These are phyloP conservation scores for Griposia aprilina DNA, from an alignment of 2,888 invertebrate genomes.

Conservation along the genomic window DNA sequence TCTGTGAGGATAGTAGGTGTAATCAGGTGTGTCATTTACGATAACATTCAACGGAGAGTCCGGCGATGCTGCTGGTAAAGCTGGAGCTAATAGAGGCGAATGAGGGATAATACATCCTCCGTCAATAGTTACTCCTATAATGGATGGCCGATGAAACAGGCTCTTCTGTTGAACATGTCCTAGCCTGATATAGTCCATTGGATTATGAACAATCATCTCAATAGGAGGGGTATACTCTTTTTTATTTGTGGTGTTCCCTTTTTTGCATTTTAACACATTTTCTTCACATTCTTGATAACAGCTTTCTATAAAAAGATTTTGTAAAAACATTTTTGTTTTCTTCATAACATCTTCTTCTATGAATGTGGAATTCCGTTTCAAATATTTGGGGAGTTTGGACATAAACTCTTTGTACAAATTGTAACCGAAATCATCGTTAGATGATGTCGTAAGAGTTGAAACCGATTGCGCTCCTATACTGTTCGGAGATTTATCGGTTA, in stretches of 20 bases:
- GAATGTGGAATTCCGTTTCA: slow-evolving; percentile 71
- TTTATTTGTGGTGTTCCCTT: slow-evolving; percentile 41
- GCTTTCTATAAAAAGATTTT: slow-evolving; percentile 70
- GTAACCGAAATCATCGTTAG: slow-evolving; percentile 63
- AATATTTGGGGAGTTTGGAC: slow-evolving; percentile 73
- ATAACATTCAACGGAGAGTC: slow-evolving; percentile 54
- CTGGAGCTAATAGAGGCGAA: slow-evolving; percentile 32
- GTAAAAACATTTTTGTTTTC: slow-evolving; percentile 69
- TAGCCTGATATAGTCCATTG: slow-evolving; percentile 73
- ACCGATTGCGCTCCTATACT: slow-evolving; percentile 53
- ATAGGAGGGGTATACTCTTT: slow-evolving; percentile 45
- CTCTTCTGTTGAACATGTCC: slow-evolving; percentile 57
- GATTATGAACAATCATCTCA: slow-evolving; percentile 71
- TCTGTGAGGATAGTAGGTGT: slow-evolving; percentile 82
- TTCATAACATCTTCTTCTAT: slow-evolving; percentile 73
- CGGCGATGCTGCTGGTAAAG: slow-evolving; percentile 38
- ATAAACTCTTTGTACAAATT: slow-evolving; percentile 78
- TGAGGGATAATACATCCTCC: slow-evolving; percentile 34
- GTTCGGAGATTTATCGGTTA: slow-evolving; percentile 51
- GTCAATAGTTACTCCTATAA: slow-evolving; percentile 20
- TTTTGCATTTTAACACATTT: slow-evolving; percentile 63
- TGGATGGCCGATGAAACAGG: slow-evolving; percentile 37
- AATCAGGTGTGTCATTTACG: slow-evolving; percentile 79
- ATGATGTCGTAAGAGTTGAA: slow-evolving; percentile 58
- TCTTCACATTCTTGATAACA: slow-evolving; percentile 65